A percentile compares a stretch with the other conserved stretches of the same genome.
phyloP scores from a whole-genome alignment of 2,113 vertebrate species.

The Brachypteracias leptosomus region DNA sequence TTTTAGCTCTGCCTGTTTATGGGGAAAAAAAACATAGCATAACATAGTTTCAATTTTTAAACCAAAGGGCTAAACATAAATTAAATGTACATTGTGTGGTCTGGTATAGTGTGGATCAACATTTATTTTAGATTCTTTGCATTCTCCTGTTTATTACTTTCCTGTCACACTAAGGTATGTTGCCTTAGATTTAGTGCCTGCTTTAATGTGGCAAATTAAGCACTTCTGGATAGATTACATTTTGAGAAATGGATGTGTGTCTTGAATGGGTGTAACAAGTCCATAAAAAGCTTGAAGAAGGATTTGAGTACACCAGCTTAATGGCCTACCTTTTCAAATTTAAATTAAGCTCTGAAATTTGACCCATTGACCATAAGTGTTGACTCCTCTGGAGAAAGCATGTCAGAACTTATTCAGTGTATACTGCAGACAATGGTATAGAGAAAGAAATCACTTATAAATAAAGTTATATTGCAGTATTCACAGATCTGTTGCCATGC shows the following conservation, averaged over 20 bases:
- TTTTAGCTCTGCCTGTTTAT: background rate
- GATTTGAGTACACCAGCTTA: background rate
- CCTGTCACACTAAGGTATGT: background rate
- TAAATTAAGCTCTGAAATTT: background rate
- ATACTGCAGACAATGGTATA: background rate
- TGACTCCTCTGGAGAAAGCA: background rate
- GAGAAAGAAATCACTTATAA: background rate
- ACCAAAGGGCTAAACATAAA: background rate
- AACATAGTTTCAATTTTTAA: background rate
- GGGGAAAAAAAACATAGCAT: background rate
- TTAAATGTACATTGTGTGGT: background rate
- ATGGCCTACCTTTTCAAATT: background rate
- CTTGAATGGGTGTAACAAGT: background rate
- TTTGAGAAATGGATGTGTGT: background rate
- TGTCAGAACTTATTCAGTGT: background rate
- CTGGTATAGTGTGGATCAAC: background rate
- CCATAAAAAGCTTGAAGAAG: background rate
- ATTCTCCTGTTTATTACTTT: background rate
- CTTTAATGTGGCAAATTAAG: background rate
- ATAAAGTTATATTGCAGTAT: background rate
- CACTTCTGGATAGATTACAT: background rate
- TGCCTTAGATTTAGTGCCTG: background rate
- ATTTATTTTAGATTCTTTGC: background rate
- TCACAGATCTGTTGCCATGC: constrained; percentile 23
- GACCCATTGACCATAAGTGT: background rate